Evolutionary conservation across 2,797 vertebrate species (phyloP).

Genomic region (Melanotaenia pygmaea): DNA sequence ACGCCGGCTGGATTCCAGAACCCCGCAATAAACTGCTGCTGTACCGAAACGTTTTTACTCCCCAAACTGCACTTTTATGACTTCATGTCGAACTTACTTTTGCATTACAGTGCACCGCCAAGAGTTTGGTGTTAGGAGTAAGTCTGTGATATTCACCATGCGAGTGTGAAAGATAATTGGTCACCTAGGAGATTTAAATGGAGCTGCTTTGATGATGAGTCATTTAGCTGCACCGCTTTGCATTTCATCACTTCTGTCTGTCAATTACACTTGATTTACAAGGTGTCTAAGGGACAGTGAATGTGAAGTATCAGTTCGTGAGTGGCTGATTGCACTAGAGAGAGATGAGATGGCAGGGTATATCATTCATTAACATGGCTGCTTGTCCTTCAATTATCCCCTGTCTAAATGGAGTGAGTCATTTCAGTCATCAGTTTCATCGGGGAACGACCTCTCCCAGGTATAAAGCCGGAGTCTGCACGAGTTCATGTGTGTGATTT

Average conservation of each 20-base stretch:
- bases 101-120: background rate
- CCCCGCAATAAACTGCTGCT: background rate
- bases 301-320: conserved; percentile 79
- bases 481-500: conserved; percentile 36
- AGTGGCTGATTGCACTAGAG: conserved; percentile 73
- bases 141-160: conserved; percentile 46
- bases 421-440: conserved; percentile 68
- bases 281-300: conserved; percentile 67
- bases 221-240: conserved; percentile 75
- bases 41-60: background rate
- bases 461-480: conserved; percentile 32
- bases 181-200: conserved; percentile 74
- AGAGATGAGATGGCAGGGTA: conserved; percentile 63
- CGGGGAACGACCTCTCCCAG: conserved; percentile 57
- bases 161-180: conserved; percentile 75
- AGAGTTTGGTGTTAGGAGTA: conserved; percentile 41
- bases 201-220: conserved; percentile 73
- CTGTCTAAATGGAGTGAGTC: conserved; percentile 67
- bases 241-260: conserved; percentile 80
- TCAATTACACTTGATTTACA: conserved; percentile 82
- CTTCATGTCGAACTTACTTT: background rate
- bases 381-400: conserved; percentile 79
- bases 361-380: conserved; percentile 76
- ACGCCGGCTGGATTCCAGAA: background rate
- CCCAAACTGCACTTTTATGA: conserved; percentile 10